A percentile compares a stretch with the other conserved stretches of the same genome.
These are phyloP conservation scores for Anser cygnoides DNA, from an alignment of 2,113 vertebrate species.

Conservation along the genomic window DNA sequence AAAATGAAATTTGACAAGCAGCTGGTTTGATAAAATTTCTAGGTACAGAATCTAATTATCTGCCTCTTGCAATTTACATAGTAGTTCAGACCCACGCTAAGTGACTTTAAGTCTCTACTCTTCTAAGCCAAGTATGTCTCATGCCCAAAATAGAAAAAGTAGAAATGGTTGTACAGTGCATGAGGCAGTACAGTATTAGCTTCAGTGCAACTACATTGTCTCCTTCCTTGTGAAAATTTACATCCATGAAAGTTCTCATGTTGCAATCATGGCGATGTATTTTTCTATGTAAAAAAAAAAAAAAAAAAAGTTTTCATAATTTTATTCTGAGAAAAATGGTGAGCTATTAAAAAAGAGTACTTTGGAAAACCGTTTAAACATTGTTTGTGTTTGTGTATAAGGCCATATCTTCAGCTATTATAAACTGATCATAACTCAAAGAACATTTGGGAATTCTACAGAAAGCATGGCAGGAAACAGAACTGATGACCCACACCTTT, in stretches of 20 bases:
- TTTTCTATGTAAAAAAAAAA: neutral
- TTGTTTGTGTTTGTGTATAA: neutral
- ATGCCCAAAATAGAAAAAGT: neutral
- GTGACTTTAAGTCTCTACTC: constrained; percentile 7
- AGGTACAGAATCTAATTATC: constrained; percentile 20
- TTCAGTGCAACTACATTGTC: neutral
- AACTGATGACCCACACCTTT: neutral
- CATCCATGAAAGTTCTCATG: neutral
- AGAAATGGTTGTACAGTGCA: neutral
- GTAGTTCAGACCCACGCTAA: constrained; percentile 9
- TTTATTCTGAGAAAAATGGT: neutral
- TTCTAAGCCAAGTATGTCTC: neutral
- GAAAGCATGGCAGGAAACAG: neutral
- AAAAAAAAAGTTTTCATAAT: neutral
- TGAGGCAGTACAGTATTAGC: neutral
- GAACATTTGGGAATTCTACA: neutral
- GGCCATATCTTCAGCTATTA: neutral
- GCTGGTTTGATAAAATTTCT: constrained; percentile 44
- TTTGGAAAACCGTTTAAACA: neutral
- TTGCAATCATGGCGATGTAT: neutral
- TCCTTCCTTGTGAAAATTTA: neutral
- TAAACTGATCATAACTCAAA: neutral
- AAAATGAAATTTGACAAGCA: constrained; percentile 61
- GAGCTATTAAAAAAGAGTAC: neutral
- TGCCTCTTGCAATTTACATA: constrained; percentile 60